Conservation (phyloP, 2,113 vertebrate genomes). For the Phycodurus eques region DNA sequence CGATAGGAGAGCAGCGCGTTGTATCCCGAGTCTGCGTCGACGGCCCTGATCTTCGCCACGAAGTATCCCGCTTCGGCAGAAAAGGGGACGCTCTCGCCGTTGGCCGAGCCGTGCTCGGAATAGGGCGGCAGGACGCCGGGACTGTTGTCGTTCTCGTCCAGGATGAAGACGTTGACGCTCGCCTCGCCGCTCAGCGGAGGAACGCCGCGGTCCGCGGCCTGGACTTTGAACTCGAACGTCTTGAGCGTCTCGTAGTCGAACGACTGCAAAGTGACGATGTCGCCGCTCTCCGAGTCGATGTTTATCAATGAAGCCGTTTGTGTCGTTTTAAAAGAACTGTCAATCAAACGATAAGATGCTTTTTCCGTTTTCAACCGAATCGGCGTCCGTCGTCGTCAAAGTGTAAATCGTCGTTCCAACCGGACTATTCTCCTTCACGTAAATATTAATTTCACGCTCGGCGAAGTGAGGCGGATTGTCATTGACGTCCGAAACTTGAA, state of each 20-base stretch:
- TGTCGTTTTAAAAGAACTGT: conserved; percentile 19
- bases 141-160: conserved; percentile 53
- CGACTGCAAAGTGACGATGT: conserved; percentile 73
- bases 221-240: conserved; percentile 73
- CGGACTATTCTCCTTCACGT: conserved; percentile 60
- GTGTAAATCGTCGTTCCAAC: conserved; percentile 41
- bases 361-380: conserved; percentile 61
- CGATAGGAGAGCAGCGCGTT: conserved; percentile 57
- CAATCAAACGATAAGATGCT: conserved; percentile 57
- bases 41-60: conserved; percentile 60
- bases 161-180: conserved; percentile 43
- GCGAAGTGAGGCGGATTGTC: conserved; percentile 67
- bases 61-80: conserved; percentile 52
- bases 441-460: conserved; percentile 34
- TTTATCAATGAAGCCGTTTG: conserved; percentile 56
- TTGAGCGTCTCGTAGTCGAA: conserved; percentile 82
- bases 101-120: conserved; percentile 41
- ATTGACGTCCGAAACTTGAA: conserved; percentile 73
- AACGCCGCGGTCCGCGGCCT: conserved; percentile 61
- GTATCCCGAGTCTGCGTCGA: conserved; percentile 61
- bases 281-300: conserved; percentile 71
- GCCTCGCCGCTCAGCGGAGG: conserved; percentile 60
- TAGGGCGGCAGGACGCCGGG: conserved; percentile 28
- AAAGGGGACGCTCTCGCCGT: conserved; percentile 48
- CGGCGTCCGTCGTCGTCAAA: conserved; percentile 51